Conservation (phyloP, 2,888 invertebrate genomes). For the Agrotis clavis region DNA sequence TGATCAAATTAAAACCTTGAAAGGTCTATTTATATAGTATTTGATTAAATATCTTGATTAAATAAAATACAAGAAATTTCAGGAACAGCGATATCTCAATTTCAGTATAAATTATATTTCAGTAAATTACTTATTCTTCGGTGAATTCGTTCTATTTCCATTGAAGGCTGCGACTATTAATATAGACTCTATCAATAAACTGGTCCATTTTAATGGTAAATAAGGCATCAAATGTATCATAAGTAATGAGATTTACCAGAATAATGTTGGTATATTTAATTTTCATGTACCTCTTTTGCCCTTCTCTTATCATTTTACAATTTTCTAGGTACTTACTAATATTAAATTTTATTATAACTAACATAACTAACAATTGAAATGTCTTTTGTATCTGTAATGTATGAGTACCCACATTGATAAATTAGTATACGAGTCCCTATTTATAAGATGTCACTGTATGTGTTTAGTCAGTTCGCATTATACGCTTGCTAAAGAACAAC, state of each 20-base stretch:
- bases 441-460: too few species aligned
- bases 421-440: too few species aligned
- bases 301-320: neutral
- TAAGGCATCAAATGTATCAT: neutral
- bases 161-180: neutral
- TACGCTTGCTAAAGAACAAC: too few species aligned
- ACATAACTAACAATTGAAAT: too few species aligned
- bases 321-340: neutral
- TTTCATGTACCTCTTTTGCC: neutral
- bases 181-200: slow-evolving; percentile 9
- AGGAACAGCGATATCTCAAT: too few species aligned
- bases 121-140: neutral
- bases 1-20: neutral
- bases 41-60: neutral
- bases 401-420: too few species aligned
- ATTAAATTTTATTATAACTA: too few species aligned
- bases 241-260: too few species aligned
- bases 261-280: neutral
- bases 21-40: neutral
- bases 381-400: too few species aligned
- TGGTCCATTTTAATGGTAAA: neutral
- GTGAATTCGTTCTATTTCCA: slow-evolving; percentile 4
- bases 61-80: neutral
- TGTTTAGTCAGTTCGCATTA: too few species aligned
- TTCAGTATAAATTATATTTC: too few species aligned